Evolutionary conservation across 2,888 invertebrate genomes (phyloP).

Genomic region (Volucella zonaria): DNA sequence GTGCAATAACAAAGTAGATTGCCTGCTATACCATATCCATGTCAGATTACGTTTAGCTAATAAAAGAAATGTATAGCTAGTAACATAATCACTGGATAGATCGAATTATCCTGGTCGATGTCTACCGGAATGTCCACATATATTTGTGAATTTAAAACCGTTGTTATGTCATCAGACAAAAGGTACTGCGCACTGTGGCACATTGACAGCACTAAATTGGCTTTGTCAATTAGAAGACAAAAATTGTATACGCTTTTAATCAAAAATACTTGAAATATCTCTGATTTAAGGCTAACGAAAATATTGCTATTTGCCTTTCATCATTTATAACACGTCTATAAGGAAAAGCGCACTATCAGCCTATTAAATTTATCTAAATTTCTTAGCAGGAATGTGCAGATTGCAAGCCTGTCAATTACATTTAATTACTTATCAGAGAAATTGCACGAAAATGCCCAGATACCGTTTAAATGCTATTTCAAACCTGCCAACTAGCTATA

Average conservation of each 20-base stretch:
- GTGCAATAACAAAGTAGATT: constrained; percentile 19
- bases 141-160: not conserved
- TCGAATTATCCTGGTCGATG: constrained; percentile 37
- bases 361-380: no score
- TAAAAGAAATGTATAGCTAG: constrained; percentile 20
- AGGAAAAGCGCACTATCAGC: no score
- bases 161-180: constrained; percentile 21
- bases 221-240: constrained; percentile 32
- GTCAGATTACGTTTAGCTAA: constrained; percentile 22
- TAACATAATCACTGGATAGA: constrained; percentile 34
- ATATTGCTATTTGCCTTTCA: no score
- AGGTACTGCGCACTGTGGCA: not conserved
- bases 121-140: not conserved
- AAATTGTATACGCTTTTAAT: not conserved
- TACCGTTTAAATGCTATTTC: constrained; percentile 15
- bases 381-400: no score
- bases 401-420: no score
- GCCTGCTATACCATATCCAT: constrained; percentile 30
- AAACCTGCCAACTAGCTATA: constrained; percentile 16
- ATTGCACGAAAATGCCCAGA: not conserved
- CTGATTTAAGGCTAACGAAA: no score
- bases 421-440: no score
- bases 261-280: no score
- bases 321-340: no score
- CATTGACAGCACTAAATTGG: constrained; percentile 35